Evolutionary conservation across 92 coral and sea anemone genomes (phyloP), one percentile per base, ranked within the genome.

Genomic region (Heliopora coerulea): DNA sequence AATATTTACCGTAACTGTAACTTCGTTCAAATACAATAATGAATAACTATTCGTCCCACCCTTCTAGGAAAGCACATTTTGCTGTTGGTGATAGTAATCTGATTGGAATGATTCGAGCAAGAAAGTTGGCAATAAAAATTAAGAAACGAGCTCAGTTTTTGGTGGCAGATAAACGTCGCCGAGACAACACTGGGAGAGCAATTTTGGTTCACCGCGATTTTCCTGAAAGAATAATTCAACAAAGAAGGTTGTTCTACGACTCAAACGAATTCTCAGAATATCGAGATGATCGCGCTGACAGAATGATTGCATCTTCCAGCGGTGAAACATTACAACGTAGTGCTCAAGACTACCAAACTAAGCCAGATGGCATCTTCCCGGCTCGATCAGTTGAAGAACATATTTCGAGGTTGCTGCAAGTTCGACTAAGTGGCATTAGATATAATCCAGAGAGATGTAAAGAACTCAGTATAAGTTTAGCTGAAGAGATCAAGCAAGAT

Each of bases 31-130:
- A 11, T 37, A 37, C 11, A 37, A 11, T 4, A 37, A 37, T 11
- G 11, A 37, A 37, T 11, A 37, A 37, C 42, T 37, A 37, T 37
- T 37, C 42, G 4, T 37, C 11, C 4, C 42, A 37, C 6, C 6
- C 42, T 37, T 50, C 61, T 1, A 56, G 61, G 23, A 56, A 56
- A 28, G 30, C 61, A 8, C 61, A 56, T 13, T 28, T 23, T 23
- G 28, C 61, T 23, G 61, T 56, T 23, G 30, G 31, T 7, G 26
- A 54, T 8, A 52, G 63, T 1, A 52, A 49, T 23, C 77, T 95
- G 89, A 85, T 95, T 18, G 99, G 99, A 12, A 90, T 95, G 99
- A 95, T 95, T 18, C 80, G 96, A 28, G 99, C 99, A 0, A 62
- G 99, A 35, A 95, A 95, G 76, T 83, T 95, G 3, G 99, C 99